Evolutionary conservation across 2,797 vertebrate genomes (phyloP).

Genomic region (Lutjanus argentimaculatus): DNA sequence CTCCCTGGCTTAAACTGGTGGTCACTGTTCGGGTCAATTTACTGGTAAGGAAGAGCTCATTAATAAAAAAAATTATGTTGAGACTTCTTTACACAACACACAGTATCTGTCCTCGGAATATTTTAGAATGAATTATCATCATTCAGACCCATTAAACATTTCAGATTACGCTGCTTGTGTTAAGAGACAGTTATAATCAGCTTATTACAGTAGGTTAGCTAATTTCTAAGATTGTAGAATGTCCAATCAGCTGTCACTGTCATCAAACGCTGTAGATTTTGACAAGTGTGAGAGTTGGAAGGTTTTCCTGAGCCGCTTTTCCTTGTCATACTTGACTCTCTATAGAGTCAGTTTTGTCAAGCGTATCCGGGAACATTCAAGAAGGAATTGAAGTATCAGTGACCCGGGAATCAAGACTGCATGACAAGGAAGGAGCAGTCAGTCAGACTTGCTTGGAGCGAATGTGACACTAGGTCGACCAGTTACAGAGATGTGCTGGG

Average conservation of each 20-base stretch:
- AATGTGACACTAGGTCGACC: slow-evolving; percentile 46
- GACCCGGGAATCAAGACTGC: slow-evolving; percentile 45
- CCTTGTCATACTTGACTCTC: slow-evolving; percentile 32
- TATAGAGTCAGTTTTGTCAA: slow-evolving; percentile 42
- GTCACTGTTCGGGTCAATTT: slow-evolving; percentile 94
- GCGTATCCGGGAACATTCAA: slow-evolving; percentile 40
- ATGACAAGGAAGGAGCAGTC: slow-evolving; percentile 49
- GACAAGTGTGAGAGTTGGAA: slow-evolving; percentile 40
- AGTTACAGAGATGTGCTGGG: slow-evolving; percentile 44
- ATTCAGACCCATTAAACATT: not conserved
- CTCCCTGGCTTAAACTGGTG: slow-evolving; percentile 95
- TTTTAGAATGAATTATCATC: not conserved
- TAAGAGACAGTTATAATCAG: not conserved
- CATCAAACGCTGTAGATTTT: slow-evolving; percentile 32
- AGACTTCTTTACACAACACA: not conserved
- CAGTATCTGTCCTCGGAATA: not conserved
- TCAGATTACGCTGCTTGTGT: not conserved
- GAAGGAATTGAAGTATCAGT: slow-evolving; percentile 50
- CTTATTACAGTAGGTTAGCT: not conserved
- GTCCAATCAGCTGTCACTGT: slow-evolving; percentile 24
- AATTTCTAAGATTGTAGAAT: not conserved
- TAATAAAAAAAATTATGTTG: not conserved
- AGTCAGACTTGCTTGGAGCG: slow-evolving; percentile 29
- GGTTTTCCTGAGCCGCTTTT: slow-evolving; percentile 22
- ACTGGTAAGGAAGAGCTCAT: slow-evolving; percentile 86